phyloP scores from a whole-genome alignment of 2,797 vertebrate species.

The Cephalopachus bancanus region DNA sequence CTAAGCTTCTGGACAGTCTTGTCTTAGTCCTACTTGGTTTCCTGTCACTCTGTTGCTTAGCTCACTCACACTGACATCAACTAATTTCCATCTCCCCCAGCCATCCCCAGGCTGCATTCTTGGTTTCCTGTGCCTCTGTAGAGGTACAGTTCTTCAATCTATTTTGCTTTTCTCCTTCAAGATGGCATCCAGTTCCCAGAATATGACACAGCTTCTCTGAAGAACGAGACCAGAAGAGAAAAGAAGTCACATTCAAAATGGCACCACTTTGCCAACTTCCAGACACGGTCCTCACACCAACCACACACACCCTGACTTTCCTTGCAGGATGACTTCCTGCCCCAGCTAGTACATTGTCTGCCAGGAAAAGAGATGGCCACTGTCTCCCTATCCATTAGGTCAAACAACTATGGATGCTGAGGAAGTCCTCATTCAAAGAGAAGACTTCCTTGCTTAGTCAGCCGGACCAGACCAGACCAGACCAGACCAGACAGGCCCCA shows the following conservation, averaged over 20 bases:
- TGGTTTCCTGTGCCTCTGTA: not conserved
- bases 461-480: not conserved
- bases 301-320: not conserved
- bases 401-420: not conserved
- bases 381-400: not conserved
- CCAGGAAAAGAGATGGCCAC: not conserved
- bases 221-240: not conserved
- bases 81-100: not conserved
- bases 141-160: not conserved
- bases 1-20: not conserved
- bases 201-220: not conserved
- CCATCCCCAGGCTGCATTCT: not conserved
- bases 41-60: not conserved
- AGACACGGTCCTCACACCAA: not conserved
- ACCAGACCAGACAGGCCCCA: conserved; percentile 71
- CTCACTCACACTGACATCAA: not conserved
- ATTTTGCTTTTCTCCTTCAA: not conserved
- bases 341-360: not conserved
- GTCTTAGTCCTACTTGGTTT: not conserved
- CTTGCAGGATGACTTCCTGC: conserved; percentile 16
- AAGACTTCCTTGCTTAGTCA: conserved; percentile 25
- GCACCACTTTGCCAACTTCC: not conserved
- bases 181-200: not conserved
- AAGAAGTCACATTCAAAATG: not conserved
- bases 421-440: conserved; percentile 32